A percentile compares a stretch with the other conserved stretches of the same genome.
phyloP scores from a whole-genome alignment of 2,113 vertebrate species.

The Larimichthys polyactis region DNA sequence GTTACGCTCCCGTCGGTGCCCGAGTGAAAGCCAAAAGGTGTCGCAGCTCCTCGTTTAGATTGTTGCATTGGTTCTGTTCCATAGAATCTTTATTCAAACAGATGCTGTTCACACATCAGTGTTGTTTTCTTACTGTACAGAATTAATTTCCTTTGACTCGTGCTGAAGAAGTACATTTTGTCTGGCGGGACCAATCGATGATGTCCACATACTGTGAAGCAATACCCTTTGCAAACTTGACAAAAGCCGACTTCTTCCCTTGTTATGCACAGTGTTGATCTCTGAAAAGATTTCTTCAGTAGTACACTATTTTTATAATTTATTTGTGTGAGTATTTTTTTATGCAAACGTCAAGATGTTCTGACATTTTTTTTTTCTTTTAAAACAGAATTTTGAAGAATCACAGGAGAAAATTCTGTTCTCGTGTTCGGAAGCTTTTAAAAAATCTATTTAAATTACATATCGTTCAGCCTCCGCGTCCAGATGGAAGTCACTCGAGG shows the following conservation, averaged over 20 bases:
- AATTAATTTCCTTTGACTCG: background rate
- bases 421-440: constrained; percentile 24
- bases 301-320: constrained; percentile 69
- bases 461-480: constrained; percentile 22
- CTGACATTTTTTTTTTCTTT: background rate
- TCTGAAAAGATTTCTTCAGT: constrained; percentile 35
- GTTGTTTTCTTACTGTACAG: constrained; percentile 7
- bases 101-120: background rate
- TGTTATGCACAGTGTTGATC: constrained; percentile 59
- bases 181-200: constrained; percentile 49
- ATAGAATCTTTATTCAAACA: background rate
- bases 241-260: constrained; percentile 52
- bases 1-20: background rate
- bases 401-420: background rate
- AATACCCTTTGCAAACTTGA: constrained; percentile 63
- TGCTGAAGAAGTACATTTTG: constrained; percentile 24
- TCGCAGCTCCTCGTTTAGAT: constrained; percentile 6
- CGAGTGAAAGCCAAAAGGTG: constrained; percentile 6
- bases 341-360: constrained; percentile 43
- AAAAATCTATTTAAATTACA: constrained; percentile 13
- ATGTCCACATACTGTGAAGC: constrained; percentile 77
- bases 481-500: background rate
- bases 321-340: constrained; percentile 57
- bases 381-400: constrained; percentile 36
- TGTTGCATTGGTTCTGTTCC: constrained; percentile 21